A percentile compares a stretch with the other conserved stretches of the same genome.
Conservation (phyloP, 2,797 vertebrate genomes). For the Eulemur albifrons region DNA sequence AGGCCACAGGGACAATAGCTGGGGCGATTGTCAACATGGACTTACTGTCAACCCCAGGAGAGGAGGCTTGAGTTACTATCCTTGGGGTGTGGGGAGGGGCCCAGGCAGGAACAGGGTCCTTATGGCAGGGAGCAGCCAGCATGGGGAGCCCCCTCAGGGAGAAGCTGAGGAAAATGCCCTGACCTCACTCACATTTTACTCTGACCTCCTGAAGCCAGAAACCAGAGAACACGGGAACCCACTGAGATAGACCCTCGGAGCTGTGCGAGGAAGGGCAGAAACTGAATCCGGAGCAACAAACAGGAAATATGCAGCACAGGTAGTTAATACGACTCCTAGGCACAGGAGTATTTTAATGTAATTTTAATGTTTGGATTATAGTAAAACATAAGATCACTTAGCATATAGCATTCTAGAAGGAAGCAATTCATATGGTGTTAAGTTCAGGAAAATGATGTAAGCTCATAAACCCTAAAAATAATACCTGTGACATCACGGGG, state of each 20-base stretch:
- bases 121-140: not conserved
- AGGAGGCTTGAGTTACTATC: not conserved
- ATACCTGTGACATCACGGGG: not conserved
- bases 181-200: not conserved
- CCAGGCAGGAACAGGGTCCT: not conserved
- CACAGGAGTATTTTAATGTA: not conserved
- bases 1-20: not conserved
- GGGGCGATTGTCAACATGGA: not conserved
- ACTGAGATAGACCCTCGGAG: not conserved
- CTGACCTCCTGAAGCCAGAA: not conserved
- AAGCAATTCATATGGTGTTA: not conserved
- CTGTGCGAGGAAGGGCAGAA: not conserved
- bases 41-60: not conserved
- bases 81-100: not conserved
- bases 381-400: not conserved
- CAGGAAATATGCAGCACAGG: fast-evolving
- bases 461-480: constrained; percentile 33
- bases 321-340: not conserved
- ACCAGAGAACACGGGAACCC: not conserved
- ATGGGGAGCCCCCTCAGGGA: fast-evolving
- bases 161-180: not conserved
- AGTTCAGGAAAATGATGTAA: constrained; percentile 5
- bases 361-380: not conserved
- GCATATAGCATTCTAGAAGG: not conserved
- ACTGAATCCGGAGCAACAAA: not conserved